Percentiles rank a stretch among this genome's conserved stretches.
Evolutionary conservation across 2,888 invertebrate species (phyloP).

Genomic region (Melanchra persicariae): DNA sequence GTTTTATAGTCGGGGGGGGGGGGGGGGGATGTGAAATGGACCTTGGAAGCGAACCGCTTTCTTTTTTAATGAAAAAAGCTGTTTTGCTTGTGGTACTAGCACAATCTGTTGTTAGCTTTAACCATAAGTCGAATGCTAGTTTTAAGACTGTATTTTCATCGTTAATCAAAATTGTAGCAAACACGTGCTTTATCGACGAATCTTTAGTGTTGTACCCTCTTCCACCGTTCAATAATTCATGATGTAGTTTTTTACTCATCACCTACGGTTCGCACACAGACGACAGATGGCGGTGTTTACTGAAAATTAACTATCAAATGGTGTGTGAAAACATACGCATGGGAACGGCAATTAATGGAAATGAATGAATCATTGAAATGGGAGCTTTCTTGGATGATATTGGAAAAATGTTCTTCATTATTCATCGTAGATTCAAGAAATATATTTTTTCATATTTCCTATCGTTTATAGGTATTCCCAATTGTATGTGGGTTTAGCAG

Average conservation of each 20-base stretch:
- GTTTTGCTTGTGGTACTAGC: neutral
- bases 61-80: neutral
- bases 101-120: neutral
- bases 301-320: slow-evolving; percentile 80
- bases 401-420: slow-evolving; percentile 5
- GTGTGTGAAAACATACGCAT: slow-evolving; percentile 67
- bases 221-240: slow-evolving; percentile 78
- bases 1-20: no score
- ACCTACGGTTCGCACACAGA: slow-evolving; percentile 65
- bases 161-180: neutral
- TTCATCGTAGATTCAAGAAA: neutral
- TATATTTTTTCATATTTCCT: neutral
- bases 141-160: neutral
- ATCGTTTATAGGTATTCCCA: neutral
- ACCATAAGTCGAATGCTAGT: no score
- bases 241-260: slow-evolving; percentile 80
- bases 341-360: slow-evolving; percentile 56
- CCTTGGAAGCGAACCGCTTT: neutral
- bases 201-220: slow-evolving; percentile 49
- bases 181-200: slow-evolving; percentile 24
- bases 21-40: no score
- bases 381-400: slow-evolving; percentile 17
- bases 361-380: slow-evolving; percentile 47
- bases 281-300: slow-evolving; percentile 85
- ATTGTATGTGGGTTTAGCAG: neutral